Percentiles rank a stretch among this genome's conserved stretches.
phyloP scores from a whole-genome alignment of 2,888 invertebrate genomes.

The Drosophila vallismaia region DNA sequence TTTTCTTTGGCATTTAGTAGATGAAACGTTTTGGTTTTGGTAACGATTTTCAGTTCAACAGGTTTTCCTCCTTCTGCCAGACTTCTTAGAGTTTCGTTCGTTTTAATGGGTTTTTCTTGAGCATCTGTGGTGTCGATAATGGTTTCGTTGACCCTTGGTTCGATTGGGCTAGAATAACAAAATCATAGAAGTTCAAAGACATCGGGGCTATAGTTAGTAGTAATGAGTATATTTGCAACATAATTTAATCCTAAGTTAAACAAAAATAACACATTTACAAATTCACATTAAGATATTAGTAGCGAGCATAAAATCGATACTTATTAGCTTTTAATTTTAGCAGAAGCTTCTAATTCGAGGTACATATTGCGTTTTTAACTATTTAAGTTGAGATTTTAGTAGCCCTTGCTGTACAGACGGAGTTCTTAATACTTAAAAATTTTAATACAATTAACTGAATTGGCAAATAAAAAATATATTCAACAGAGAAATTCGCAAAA shows the following conservation, averaged over 20 bases:
- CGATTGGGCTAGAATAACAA: slow-evolving; percentile 15
- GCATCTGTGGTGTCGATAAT: slow-evolving; percentile 13
- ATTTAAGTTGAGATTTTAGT: slow-evolving; percentile 26
- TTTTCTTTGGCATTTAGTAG: slow-evolving; percentile 39
- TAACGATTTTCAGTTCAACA: slow-evolving; percentile 76
- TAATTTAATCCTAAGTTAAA: slow-evolving; percentile 44
- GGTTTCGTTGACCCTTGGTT: slow-evolving; percentile 3
- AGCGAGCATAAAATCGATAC: slow-evolving; percentile 51
- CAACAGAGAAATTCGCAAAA: slow-evolving; percentile 10
- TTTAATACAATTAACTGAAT: slow-evolving; percentile 27
- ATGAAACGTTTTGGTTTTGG: slow-evolving; percentile 63
- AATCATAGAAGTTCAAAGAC: not conserved
- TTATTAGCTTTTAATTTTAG: slow-evolving; percentile 8
- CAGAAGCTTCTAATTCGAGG: slow-evolving; percentile 32
- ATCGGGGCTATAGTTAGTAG: slow-evolving; percentile 42
- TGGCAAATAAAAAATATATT: not conserved
- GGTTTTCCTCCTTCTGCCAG: slow-evolving; percentile 58
- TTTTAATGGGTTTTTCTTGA: slow-evolving; percentile 6
- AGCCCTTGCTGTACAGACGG: slow-evolving; percentile 36
- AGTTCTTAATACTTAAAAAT: slow-evolving; percentile 33
- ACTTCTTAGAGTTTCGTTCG: slow-evolving; percentile 10
- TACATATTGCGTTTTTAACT: slow-evolving; percentile 16
- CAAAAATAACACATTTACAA: slow-evolving; percentile 64
- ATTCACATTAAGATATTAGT: slow-evolving; percentile 38
- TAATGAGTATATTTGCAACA: slow-evolving; percentile 60